A percentile compares a stretch with the other conserved stretches of the same genome.
Conservation (phyloP, 2,888 invertebrate species). For the Rotaria magnacalcarata region DNA sequence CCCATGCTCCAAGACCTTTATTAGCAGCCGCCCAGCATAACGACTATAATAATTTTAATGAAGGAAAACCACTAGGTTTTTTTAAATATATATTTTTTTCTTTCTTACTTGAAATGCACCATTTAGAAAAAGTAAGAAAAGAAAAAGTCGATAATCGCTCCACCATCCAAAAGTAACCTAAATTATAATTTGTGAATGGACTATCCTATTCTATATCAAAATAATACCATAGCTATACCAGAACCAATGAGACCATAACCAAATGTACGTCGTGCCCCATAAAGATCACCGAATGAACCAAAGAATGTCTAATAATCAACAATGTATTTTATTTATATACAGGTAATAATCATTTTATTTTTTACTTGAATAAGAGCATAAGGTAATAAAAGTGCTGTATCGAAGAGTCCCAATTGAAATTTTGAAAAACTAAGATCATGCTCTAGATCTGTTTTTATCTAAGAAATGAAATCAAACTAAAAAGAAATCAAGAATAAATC, state of each 20-base stretch:
- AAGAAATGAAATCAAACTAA: constrained; percentile 22
- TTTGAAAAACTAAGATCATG: constrained; percentile 56
- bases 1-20: constrained; percentile 60
- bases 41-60: constrained; percentile 51
- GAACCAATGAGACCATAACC: constrained; percentile 57
- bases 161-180: constrained; percentile 58
- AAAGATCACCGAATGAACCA: constrained; percentile 59
- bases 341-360: neutral
- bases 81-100: neutral
- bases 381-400: constrained; percentile 60
- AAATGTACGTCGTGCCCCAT: constrained; percentile 59
- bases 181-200: constrained; percentile 45
- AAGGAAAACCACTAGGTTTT: neutral
- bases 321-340: neutral
- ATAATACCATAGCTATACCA: constrained; percentile 58
- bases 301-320: constrained; percentile 56
- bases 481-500: neutral
- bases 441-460: constrained; percentile 60
- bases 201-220: neutral
- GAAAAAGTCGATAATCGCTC: constrained; percentile 54
- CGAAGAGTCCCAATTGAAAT: constrained; percentile 60
- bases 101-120: constrained; percentile 52
- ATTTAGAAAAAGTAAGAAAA: constrained; percentile 58
- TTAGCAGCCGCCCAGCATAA: constrained; percentile 62
- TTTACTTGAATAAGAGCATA: constrained; percentile 59